A percentile compares a stretch with the other conserved stretches of the same genome.
Conservation (phyloP, 1,140 invertebrate species). For the Pogonomyrmex barbatus region DNA sequence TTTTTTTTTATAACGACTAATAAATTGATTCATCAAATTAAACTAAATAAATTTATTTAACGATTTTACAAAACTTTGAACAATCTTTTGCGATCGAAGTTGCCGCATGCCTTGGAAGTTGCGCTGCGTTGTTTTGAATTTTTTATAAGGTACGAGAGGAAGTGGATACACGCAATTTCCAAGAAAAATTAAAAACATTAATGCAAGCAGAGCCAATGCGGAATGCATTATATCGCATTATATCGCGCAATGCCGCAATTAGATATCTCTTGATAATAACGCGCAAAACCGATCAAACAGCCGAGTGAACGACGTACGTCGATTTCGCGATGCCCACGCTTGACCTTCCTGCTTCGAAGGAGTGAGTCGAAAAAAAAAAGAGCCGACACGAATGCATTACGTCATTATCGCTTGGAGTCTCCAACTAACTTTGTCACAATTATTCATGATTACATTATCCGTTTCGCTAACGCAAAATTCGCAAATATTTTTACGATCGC, state of each 20-base stretch:
- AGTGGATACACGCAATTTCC: background rate
- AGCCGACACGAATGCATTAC: constrained; percentile 42
- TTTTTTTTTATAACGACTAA: too few species aligned
- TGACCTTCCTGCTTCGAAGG: constrained; percentile 61
- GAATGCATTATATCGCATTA: constrained; percentile 2
- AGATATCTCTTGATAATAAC: constrained; percentile 36
- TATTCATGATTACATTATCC: constrained; percentile 20
- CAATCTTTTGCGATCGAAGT: background rate
- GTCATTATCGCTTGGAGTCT: constrained; percentile 38
- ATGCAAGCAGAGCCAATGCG: background rate
- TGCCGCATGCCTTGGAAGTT: background rate
- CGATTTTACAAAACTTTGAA: background rate
- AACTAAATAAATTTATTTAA: background rate
- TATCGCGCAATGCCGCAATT: background rate
- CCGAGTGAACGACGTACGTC: constrained; percentile 44
- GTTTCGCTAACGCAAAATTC: constrained; percentile 6
- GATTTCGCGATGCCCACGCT: constrained; percentile 66
- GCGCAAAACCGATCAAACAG: constrained; percentile 60
- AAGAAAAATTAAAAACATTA: constrained; percentile 24
- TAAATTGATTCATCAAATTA: background rate
- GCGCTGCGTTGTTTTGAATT: background rate
- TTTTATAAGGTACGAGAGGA: constrained; percentile 10
- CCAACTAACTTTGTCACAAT: constrained; percentile 37
- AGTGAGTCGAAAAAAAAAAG: constrained; percentile 51
- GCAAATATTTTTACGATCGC: background rate